A percentile compares a stretch with the other conserved stretches of the same genome.
These are phyloP conservation scores for Solea solea DNA, from an alignment of 2,113 vertebrate species.

Conservation along the genomic window DNA sequence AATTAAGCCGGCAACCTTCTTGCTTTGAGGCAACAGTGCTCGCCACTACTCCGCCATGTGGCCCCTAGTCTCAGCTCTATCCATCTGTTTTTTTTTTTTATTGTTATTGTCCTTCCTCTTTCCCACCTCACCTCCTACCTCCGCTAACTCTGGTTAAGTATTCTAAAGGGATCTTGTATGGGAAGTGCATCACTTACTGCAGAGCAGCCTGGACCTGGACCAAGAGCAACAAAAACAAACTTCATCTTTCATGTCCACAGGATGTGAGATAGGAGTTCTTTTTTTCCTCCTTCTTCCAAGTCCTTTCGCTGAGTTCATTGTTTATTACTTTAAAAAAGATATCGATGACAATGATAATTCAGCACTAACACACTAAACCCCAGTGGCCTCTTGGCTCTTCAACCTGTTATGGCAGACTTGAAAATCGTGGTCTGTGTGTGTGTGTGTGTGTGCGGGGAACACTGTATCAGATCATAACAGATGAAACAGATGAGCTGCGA, in stretches of 20 bases:
- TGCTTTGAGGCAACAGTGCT: no score
- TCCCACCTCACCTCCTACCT: constrained; percentile 5
- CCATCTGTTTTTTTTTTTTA: constrained; percentile 10
- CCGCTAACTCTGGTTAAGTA: constrained; percentile 25
- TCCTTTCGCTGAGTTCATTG: constrained; percentile 33
- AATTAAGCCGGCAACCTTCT: neutral
- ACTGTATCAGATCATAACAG: constrained; percentile 34
- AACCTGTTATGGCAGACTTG: neutral
- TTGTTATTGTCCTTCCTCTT: neutral
- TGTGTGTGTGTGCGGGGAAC: constrained; percentile 4
- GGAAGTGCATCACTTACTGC: constrained; percentile 54
- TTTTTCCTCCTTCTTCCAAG: constrained; percentile 8
- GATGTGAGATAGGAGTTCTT: neutral
- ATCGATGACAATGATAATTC: constrained; percentile 38
- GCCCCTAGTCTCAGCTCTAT: neutral
- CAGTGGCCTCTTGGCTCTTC: constrained; percentile 35
- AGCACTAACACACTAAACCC: constrained; percentile 34
- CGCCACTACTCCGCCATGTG: no score
- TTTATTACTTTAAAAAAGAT: constrained; percentile 57
- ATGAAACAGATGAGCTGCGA: constrained; percentile 29
- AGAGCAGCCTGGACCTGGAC: constrained; percentile 41
- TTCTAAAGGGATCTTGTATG: constrained; percentile 26
- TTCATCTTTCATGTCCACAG: constrained; percentile 39
- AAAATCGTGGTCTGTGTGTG: neutral
- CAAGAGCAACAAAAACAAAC: constrained; percentile 67